Evolutionary conservation across 2,888 invertebrate genomes (phyloP).

Genomic region (Platerodrilus igneus): DNA sequence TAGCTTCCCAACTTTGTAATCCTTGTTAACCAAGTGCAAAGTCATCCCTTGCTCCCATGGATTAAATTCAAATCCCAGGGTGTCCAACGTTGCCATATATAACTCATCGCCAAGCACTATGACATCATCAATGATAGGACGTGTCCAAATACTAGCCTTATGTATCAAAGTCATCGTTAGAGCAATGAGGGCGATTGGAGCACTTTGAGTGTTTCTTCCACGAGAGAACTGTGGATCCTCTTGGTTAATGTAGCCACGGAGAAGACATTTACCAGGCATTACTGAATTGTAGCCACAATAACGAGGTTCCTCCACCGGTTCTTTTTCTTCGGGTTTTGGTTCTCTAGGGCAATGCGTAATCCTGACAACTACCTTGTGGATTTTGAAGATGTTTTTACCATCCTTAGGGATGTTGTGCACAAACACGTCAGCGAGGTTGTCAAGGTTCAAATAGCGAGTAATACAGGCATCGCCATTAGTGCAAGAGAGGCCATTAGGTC

Average conservation of each 20-base stretch:
- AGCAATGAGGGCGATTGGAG: slow-evolving; percentile 55
- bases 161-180: slow-evolving; percentile 58
- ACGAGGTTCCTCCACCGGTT: slow-evolving; percentile 27
- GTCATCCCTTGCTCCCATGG: slow-evolving; percentile 55
- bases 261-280: slow-evolving; percentile 38
- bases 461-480: slow-evolving; percentile 44
- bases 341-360: slow-evolving; percentile 34
- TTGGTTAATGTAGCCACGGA: slow-evolving; percentile 50
- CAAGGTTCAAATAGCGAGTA: slow-evolving; percentile 39
- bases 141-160: slow-evolving; percentile 57
- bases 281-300: slow-evolving; percentile 22
- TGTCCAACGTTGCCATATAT: slow-evolving; percentile 49
- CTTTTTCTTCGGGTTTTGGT: slow-evolving; percentile 25
- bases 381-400: slow-evolving; percentile 38
- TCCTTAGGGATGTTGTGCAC: slow-evolving; percentile 37
- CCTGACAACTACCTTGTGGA: slow-evolving; percentile 35
- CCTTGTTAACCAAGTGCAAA: slow-evolving; percentile 43
- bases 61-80: slow-evolving; percentile 54
- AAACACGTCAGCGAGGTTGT: slow-evolving; percentile 37
- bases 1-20: slow-evolving; percentile 48
- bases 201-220: slow-evolving; percentile 51
- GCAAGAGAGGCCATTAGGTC: slow-evolving; percentile 42
- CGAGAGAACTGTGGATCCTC: slow-evolving; percentile 52
- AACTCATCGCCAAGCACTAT: slow-evolving; percentile 51
- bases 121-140: slow-evolving; percentile 55